These are phyloP conservation scores for Erebia ligea DNA, from an alignment of 2,888 invertebrate species.

Conservation along the genomic window DNA sequence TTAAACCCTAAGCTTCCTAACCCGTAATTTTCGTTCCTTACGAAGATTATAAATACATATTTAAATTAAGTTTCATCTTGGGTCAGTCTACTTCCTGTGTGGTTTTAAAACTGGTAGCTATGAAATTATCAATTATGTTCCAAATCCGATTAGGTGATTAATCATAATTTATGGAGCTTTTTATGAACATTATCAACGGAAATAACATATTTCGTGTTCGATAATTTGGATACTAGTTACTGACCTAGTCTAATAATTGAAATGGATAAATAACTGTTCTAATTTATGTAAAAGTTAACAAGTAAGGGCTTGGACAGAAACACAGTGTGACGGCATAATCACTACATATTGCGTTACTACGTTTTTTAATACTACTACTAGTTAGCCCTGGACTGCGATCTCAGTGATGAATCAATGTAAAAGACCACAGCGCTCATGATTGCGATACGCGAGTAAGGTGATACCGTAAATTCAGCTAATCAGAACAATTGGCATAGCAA, in stretches of 20 bases:
- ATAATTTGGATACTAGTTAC: slow-evolving; percentile 16
- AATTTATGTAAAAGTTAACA: too few species aligned
- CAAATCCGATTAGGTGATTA: slow-evolving; percentile 35
- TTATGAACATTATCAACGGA: slow-evolving; percentile 26
- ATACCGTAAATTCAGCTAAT: too few species aligned
- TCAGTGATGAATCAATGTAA: too few species aligned
- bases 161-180: slow-evolving; percentile 15
- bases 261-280: background rate
- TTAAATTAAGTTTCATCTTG: slow-evolving; percentile 43
- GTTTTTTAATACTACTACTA: too few species aligned
- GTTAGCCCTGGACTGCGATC: too few species aligned
- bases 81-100: slow-evolving; percentile 44
- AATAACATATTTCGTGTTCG: slow-evolving; percentile 27
- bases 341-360: too few species aligned
- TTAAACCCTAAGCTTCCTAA: slow-evolving; percentile 28
- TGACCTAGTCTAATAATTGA: slow-evolving; percentile 10
- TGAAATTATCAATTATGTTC: slow-evolving; percentile 36
- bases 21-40: slow-evolving; percentile 44
- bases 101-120: slow-evolving; percentile 38
- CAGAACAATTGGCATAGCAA: too few species aligned
- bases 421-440: too few species aligned
- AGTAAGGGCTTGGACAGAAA: background rate
- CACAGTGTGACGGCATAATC: background rate
- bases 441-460: too few species aligned
- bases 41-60: slow-evolving; percentile 32